These are phyloP conservation scores for Hippoglossus stenolepis DNA, from an alignment of 2,113 vertebrate genomes.

Conservation along the genomic window DNA sequence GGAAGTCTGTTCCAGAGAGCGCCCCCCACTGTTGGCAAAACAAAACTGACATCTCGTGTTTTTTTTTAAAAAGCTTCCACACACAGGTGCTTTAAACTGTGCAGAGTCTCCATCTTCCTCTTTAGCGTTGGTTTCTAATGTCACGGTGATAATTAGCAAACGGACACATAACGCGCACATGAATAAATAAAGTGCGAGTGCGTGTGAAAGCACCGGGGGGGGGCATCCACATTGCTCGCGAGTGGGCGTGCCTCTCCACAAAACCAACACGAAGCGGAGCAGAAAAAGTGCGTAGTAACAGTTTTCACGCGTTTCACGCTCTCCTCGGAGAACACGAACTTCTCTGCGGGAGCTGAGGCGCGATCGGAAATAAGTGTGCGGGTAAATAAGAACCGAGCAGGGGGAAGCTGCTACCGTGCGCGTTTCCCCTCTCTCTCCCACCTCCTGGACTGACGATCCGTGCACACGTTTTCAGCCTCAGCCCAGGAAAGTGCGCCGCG, in stretches of 20 bases:
- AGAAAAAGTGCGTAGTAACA: constrained; percentile 84
- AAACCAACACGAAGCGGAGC: constrained; percentile 68
- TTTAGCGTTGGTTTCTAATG: not conserved
- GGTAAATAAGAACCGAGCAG: constrained; percentile 2
- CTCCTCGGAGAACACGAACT: constrained; percentile 25
- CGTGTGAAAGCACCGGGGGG: not conserved
- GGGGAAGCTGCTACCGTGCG: not conserved
- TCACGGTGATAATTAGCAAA: no score
- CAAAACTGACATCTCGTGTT: constrained; percentile 62
- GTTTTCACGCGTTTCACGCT: constrained; percentile 69
- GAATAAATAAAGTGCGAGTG: not conserved
- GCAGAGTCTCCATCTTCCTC: not conserved
- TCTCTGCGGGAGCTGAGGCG: not conserved
- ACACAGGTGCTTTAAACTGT: constrained; percentile 47
- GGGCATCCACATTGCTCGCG: constrained; percentile 62
- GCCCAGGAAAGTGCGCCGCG: constrained; percentile 52
- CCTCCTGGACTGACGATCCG: not conserved
- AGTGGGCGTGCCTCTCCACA: constrained; percentile 84
- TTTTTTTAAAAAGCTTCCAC: not conserved
- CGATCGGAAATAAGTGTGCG: not conserved
- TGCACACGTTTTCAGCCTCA: constrained; percentile 54
- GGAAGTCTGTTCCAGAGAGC: constrained; percentile 36
- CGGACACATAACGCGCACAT: not conserved
- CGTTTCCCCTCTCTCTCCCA: not conserved
- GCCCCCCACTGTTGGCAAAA: constrained; percentile 78